These are phyloP conservation scores for Holothuria leucospilota DNA, from an alignment of 53 echinoderm and acorn worm genomes.

Conservation along the genomic window DNA sequence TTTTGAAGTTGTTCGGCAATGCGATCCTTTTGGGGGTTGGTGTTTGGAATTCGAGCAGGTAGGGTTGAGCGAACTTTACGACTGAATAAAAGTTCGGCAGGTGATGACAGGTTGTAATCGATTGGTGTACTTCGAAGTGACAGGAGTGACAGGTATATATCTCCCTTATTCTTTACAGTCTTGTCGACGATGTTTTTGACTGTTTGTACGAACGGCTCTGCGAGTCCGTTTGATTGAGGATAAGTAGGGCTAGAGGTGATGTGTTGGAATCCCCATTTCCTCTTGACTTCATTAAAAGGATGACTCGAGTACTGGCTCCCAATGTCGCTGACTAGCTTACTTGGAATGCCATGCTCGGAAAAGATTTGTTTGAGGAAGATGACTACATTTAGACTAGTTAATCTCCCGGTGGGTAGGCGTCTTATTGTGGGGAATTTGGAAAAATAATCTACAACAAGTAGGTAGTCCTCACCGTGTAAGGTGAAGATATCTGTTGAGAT, in stretches of 20 bases:
- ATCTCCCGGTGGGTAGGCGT: slow-evolving; percentile 37
- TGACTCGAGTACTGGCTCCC: slow-evolving; percentile 30
- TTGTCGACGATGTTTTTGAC: neutral
- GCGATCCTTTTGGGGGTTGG: no score
- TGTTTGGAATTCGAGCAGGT: no score
- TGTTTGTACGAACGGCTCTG: slow-evolving; percentile 1
- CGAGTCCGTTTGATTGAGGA: slow-evolving; percentile 28
- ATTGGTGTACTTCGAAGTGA: neutral
- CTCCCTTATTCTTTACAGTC: neutral
- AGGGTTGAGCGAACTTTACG: no score
- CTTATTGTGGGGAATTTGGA: slow-evolving; percentile 17
- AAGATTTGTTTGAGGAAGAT: slow-evolving; percentile 42
- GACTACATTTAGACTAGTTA: slow-evolving; percentile 39
- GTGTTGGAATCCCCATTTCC: slow-evolving; percentile 46
- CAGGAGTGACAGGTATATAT: no score
- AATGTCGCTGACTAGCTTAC: slow-evolving; percentile 62
- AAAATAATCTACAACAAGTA: neutral
- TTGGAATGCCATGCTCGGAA: no score
- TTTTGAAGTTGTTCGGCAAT: no score
- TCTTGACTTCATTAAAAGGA: slow-evolving; percentile 28
- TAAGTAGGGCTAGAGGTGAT: slow-evolving; percentile 49
- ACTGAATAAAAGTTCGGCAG: neutral
- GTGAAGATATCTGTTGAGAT: slow-evolving; percentile 48
- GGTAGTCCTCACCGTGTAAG: neutral
- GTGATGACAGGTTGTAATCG: neutral